phyloP scores from a whole-genome alignment of 92 coral and sea anemone genomes.

The Plumapathes pennacea region DNA sequence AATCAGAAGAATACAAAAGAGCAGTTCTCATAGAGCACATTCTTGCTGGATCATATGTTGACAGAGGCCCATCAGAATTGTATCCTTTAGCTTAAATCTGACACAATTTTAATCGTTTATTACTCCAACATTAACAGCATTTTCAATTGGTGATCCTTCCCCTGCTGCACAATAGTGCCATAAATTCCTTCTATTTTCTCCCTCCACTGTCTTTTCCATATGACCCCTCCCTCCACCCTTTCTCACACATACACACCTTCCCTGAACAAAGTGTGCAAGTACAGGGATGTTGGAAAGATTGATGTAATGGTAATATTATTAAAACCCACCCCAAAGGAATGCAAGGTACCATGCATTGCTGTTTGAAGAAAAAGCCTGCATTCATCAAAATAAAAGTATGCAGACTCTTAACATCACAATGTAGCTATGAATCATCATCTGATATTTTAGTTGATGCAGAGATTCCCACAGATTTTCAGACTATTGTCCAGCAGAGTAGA shows the following conservation, averaged over 20 bases:
- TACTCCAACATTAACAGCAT: too few species aligned
- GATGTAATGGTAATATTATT: too few species aligned
- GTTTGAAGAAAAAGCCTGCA: too few species aligned
- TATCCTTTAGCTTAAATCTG: too few species aligned
- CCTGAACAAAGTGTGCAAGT: too few species aligned
- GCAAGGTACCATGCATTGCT: too few species aligned
- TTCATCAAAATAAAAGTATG: too few species aligned
- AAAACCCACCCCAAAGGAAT: too few species aligned
- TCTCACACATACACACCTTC: neutral
- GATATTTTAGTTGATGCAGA: neutral
- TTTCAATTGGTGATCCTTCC: too few species aligned
- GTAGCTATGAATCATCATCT: conserved; percentile 14
- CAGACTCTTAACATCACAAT: neutral
- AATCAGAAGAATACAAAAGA: conserved; percentile 6
- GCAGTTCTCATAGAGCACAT: conserved; percentile 57
- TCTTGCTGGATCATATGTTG: conserved; percentile 58
- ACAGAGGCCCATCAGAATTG: conserved; percentile 63
- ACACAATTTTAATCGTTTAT: too few species aligned
- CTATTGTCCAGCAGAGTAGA: neutral
- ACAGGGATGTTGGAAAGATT: too few species aligned
- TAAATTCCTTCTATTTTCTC: neutral
- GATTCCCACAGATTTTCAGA: conserved; percentile 2
- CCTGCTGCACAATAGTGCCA: too few species aligned
- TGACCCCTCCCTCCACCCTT: neutral
- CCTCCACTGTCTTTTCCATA: neutral